phyloP scores from a whole-genome alignment of 2,888 invertebrate genomes.

The Chesias legatella region DNA sequence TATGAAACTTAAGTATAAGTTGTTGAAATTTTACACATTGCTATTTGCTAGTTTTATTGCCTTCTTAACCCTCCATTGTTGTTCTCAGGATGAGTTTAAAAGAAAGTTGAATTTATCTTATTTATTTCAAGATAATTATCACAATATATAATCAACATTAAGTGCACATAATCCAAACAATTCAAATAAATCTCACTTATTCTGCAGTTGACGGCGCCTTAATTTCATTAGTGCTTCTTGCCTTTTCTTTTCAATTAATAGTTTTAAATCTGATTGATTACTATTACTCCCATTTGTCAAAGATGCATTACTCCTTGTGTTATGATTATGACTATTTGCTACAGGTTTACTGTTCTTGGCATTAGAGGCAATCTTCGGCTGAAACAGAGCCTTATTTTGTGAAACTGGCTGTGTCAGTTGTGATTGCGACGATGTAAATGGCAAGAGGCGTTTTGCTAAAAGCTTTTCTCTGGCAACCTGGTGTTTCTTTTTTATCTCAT shows the following conservation, averaged over 20 bases:
- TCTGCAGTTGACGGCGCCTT: constrained; percentile 53
- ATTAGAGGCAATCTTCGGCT: constrained; percentile 46
- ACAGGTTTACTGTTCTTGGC: constrained; percentile 10
- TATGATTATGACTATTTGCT: constrained; percentile 15
- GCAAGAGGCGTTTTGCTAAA: constrained; percentile 71
- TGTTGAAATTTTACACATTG: too few species aligned
- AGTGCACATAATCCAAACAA: constrained; percentile 14
- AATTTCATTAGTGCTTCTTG: constrained; percentile 72
- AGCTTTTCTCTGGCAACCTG: constrained; percentile 81
- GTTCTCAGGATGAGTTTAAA: too few species aligned
- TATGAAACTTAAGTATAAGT: constrained; percentile 8
- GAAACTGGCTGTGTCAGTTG: constrained; percentile 10
- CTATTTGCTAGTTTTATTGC: too few species aligned
- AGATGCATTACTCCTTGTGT: constrained; percentile 20
- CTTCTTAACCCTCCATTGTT: too few species aligned
- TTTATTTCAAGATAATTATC: constrained; percentile 14
- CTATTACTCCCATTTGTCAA: constrained; percentile 8
- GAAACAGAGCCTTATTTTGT: constrained; percentile 44
- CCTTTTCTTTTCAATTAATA: constrained; percentile 68
- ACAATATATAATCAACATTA: constrained; percentile 19
- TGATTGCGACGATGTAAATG: constrained; percentile 57
- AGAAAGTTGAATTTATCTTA: constrained; percentile 4
- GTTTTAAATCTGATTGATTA: constrained; percentile 45
- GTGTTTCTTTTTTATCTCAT: constrained; percentile 83
- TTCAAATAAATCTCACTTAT: constrained; percentile 30